These are phyloP conservation scores for Lophura nycthemera DNA, from an alignment of 2,113 vertebrate species.

Conservation along the genomic window DNA sequence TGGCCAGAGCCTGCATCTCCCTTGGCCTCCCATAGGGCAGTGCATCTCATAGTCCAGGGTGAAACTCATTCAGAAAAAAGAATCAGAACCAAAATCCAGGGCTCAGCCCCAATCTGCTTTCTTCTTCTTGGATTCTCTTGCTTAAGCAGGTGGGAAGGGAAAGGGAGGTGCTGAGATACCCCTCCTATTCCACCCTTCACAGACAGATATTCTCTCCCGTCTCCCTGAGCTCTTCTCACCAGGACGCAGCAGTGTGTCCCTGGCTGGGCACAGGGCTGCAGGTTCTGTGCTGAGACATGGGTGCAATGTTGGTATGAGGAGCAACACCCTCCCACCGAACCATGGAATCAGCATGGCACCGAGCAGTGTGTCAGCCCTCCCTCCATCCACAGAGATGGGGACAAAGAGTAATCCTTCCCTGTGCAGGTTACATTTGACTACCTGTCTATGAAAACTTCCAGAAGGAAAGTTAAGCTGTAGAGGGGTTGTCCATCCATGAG, in stretches of 20 bases:
- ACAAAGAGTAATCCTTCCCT: not conserved
- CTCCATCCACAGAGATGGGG: not conserved
- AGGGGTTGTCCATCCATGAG: not conserved
- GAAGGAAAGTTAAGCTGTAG: not conserved
- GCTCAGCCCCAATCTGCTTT: not conserved
- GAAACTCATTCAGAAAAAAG: not conserved
- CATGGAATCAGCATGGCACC: conserved; percentile 32
- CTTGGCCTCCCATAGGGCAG: no score
- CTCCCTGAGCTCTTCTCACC: accelerated
- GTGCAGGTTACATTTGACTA: accelerated
- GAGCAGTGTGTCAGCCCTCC: accelerated
- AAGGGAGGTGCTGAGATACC: not conserved
- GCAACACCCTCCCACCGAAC: not conserved
- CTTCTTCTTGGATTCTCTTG: not conserved
- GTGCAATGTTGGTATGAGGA: not conserved
- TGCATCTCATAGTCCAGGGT: not conserved
- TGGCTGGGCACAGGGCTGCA: not conserved
- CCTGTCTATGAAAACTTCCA: not conserved
- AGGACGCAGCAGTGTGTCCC: accelerated
- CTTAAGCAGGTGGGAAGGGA: not conserved
- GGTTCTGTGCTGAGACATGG: not conserved
- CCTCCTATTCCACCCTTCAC: accelerated
- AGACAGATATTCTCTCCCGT: accelerated
- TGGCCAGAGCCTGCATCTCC: not conserved
- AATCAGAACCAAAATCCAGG: not conserved